phyloP scores from a whole-genome alignment of 1,140 invertebrate species.

The Leucophenga varia region DNA sequence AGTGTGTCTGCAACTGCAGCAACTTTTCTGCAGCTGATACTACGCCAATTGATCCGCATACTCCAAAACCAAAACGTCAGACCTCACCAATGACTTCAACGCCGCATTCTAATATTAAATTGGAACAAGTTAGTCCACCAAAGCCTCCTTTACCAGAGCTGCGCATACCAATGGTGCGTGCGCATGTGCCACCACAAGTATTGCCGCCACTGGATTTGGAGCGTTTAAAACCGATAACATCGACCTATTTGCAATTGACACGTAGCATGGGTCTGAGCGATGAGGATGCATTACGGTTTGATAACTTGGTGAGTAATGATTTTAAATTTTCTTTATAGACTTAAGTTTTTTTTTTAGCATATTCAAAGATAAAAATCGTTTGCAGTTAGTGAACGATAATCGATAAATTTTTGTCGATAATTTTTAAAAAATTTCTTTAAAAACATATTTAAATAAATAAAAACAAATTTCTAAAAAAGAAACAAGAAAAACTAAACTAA shows the following conservation, averaged over 20 bases:
- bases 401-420: too few relatives aligned
- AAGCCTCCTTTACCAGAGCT: constrained; percentile 27
- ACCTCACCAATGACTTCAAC: constrained; percentile 26
- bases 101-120: constrained; percentile 25
- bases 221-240: constrained; percentile 81
- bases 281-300: constrained; percentile 63
- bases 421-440: too few relatives aligned
- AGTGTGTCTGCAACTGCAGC: constrained; percentile 5
- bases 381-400: too few relatives aligned
- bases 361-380: too few relatives aligned
- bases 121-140: constrained; percentile 34
- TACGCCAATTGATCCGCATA: background rate
- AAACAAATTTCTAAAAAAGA: too few relatives aligned
- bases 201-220: constrained; percentile 48
- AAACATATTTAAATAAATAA: too few relatives aligned
- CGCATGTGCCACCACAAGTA: constrained; percentile 15
- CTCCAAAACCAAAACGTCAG: background rate
- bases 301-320: constrained; percentile 59
- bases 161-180: constrained; percentile 32
- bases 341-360: too few relatives aligned
- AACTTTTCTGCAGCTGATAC: background rate
- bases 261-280: constrained; percentile 65
- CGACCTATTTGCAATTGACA: constrained; percentile 81
- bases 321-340: constrained; percentile 48
- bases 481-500: too few relatives aligned